A percentile compares a stretch with the other conserved stretches of the same genome.
Conservation (phyloP, 2,888 invertebrate genomes). For the Drosophila emarginata region DNA sequence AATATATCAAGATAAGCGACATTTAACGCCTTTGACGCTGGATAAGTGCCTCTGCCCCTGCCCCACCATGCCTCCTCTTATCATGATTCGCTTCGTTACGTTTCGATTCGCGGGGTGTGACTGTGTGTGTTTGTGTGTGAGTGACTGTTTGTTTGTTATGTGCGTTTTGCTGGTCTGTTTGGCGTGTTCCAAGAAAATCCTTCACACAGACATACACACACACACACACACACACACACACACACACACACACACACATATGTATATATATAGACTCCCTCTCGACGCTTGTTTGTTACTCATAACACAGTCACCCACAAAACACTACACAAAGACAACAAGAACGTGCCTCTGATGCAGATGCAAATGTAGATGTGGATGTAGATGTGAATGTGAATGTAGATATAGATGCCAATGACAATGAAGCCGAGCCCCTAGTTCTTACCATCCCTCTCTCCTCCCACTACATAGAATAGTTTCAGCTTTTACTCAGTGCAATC, state of each 20-base stretch:
- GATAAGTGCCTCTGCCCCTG: constrained; percentile 27
- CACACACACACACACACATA: background rate
- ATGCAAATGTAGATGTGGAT: background rate
- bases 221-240: background rate
- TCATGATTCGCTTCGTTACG: background rate
- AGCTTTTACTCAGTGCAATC: constrained; percentile 3
- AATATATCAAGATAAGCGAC: constrained; percentile 64
- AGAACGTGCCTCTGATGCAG: background rate
- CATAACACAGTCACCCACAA: constrained; percentile 12
- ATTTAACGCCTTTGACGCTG: constrained; percentile 58
- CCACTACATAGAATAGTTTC: background rate
- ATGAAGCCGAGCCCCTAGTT: background rate
- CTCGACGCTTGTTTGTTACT: constrained; percentile 32
- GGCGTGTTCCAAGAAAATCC: constrained; percentile 3
- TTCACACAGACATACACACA: background rate
- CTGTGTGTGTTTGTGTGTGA: too few species aligned
- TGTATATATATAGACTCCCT: background rate
- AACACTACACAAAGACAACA: constrained; percentile 1
- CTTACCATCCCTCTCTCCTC: background rate
- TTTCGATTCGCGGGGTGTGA: background rate
- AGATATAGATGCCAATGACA: constrained; percentile 1
- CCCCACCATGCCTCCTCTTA: background rate
- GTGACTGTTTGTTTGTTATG: too few species aligned
- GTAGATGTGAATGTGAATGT: background rate
- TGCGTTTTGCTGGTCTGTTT: constrained; percentile 1